Percentiles rank a stretch among this genome's conserved stretches.
These are phyloP conservation scores for Harpalus rubripes DNA, from an alignment of 2,888 invertebrate species.

Conservation along the genomic window DNA sequence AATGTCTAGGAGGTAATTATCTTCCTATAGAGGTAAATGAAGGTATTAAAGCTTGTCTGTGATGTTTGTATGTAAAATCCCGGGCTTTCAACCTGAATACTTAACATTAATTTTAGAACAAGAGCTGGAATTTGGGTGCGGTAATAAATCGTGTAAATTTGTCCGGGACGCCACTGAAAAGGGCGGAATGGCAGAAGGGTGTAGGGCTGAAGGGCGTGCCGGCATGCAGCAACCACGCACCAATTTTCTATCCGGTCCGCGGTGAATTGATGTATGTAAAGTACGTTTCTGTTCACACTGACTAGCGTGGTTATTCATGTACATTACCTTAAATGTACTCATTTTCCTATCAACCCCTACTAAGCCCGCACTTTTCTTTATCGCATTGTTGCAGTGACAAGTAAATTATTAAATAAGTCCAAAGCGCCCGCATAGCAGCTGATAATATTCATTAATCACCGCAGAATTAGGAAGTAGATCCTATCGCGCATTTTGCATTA, in stretches of 20 bases:
- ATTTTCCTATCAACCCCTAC: slow-evolving; percentile 58
- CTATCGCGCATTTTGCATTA: slow-evolving; percentile 22
- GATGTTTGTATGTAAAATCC: slow-evolving; percentile 11
- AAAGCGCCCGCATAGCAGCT: slow-evolving; percentile 53
- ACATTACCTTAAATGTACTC: slow-evolving; percentile 65
- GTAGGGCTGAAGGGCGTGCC: slow-evolving; percentile 40
- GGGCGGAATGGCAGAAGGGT: slow-evolving; percentile 7
- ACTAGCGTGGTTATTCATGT: slow-evolving; percentile 51
- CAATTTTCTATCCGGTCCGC: slow-evolving; percentile 64
- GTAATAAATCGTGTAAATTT: slow-evolving; percentile 19
- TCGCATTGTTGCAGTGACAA: slow-evolving; percentile 64
- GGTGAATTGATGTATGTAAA: slow-evolving; percentile 66
- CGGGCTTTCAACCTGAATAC: neutral
- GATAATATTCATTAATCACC: slow-evolving; percentile 65
- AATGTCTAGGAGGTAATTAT: neutral
- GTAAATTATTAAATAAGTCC: slow-evolving; percentile 54
- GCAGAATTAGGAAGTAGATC: slow-evolving; percentile 53
- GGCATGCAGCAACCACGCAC: slow-evolving; percentile 49
- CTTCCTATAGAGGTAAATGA: neutral
- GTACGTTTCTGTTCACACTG: slow-evolving; percentile 47
- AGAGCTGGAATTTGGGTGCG: neutral
- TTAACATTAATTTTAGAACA: slow-evolving; percentile 7
- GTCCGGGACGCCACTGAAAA: slow-evolving; percentile 14
- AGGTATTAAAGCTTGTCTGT: neutral
- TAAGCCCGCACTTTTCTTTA: slow-evolving; percentile 53